phyloP scores from a whole-genome alignment of 2,797 vertebrate species.

The Aphelocoma californica region DNA sequence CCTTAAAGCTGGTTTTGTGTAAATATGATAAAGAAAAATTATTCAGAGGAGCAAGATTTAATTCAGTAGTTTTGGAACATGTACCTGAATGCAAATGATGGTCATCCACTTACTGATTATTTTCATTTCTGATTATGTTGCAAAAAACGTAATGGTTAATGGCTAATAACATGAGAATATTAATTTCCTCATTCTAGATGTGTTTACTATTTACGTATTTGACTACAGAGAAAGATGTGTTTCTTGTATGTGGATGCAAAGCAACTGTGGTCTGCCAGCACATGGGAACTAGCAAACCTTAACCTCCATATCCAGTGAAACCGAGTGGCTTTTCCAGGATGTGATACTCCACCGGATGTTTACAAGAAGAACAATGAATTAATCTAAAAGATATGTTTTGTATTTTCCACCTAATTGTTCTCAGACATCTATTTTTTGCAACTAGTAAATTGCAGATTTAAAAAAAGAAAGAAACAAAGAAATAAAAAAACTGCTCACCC shows the following conservation, averaged over 20 bases:
- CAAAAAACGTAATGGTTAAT: slow-evolving; percentile 11
- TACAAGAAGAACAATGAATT: slow-evolving; percentile 69
- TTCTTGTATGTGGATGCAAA: neutral
- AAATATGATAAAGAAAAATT: neutral
- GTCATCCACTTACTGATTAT: neutral
- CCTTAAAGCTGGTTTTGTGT: neutral
- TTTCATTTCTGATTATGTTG: neutral
- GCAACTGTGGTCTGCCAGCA: neutral
- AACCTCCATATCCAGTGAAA: slow-evolving; percentile 15
- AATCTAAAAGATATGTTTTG: slow-evolving; percentile 47
- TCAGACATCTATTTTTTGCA: slow-evolving; percentile 62
- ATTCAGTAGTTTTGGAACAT: neutral
- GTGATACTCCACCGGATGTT: slow-evolving; percentile 44
- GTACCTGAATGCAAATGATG: slow-evolving; percentile 4
- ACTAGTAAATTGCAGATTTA: slow-evolving; percentile 50
- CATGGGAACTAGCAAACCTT: slow-evolving; percentile 35
- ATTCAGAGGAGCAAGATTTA: neutral
- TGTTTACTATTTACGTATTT: neutral
- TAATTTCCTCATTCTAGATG: neutral
- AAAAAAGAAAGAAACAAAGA: neutral
- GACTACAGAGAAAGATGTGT: neutral
- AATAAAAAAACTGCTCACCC: neutral
- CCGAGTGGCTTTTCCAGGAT: slow-evolving; percentile 63
- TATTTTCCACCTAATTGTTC: slow-evolving; percentile 64
- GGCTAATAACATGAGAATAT: neutral